Evolutionary conservation across 2,797 vertebrate genomes (phyloP), one percentile per base, ranked within the genome.

Genomic region (Erpetoichthys calabaricus): DNA sequence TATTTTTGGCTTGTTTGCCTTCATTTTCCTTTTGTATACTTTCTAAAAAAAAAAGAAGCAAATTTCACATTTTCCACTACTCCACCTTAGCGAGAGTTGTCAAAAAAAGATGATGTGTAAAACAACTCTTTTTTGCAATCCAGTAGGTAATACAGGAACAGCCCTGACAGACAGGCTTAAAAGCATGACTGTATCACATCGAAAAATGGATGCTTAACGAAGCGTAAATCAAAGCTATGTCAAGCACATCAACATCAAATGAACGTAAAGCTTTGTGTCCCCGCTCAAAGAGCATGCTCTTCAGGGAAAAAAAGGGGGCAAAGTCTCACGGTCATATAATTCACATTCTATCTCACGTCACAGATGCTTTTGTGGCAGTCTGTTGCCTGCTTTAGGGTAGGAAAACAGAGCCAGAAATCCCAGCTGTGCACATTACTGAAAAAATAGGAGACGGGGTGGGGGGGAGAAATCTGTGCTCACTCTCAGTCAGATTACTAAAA

Each of bases 231-330:
- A 76, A 72, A 70, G 63, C 47, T 1, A 0, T 67, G 60, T 65
- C 62, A 68, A 68, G 60, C 60, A 61, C 54, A 65, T 67, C 65
- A 75, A 62, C 68, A 71, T 69, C 65, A 60, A 55, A 51, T 56
- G 42, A 10, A 60, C 56, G 5, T 63, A 59, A 67, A 60, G 54
- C 51, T 73, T 72, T 72, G 61, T 61, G 60, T 67, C 64, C 7
- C 42, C 60, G 55, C 58, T 70, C 55, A 67, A 70, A 66, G 59
- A 68, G 55, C 53, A 43, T 63, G 47, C 45, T 61, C 59, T 56
- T 44, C 25, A 5, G n/a, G 51, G 52, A 61, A 57, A 42, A 25
- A 62, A 60, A 45, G 50, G 56, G 63, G 64, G 54, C 56, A 63
- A 61, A 63, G 55, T 67, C 67, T 64, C 63, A 53, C 55, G 5